A percentile compares a stretch with the other conserved stretches of the same genome.
Conservation (phyloP, 2,113 vertebrate species). For the Ibidorhyncha struthersii region DNA sequence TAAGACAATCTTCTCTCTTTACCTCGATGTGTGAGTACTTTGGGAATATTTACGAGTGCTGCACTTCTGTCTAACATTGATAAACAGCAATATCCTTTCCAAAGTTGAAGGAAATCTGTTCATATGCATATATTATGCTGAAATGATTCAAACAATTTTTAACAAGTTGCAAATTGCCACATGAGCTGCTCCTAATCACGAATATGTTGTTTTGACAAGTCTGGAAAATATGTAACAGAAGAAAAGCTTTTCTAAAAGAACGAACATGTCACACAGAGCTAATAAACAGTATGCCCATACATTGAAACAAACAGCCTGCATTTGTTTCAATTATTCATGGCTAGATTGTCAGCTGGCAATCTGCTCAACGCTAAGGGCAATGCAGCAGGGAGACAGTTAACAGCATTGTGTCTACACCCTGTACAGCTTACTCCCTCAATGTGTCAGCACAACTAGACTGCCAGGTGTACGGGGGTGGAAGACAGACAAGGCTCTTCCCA, state of each 20-base stretch:
- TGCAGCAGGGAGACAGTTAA: background rate
- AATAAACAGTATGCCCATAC: background rate
- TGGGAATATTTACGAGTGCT: background rate
- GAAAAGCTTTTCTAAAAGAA: background rate
- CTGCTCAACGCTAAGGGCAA: background rate
- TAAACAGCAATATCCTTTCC: background rate
- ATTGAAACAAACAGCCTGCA: background rate
- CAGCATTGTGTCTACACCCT: background rate
- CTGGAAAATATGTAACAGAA: background rate
- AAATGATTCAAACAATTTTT: background rate
- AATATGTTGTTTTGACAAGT: background rate
- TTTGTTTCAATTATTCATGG: background rate
- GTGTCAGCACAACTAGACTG: background rate
- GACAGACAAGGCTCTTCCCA: slow-evolving; percentile 9
- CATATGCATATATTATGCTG: background rate
- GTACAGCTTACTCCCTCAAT: background rate
- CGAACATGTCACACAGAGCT: background rate
- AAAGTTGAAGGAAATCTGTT: background rate
- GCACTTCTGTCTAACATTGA: background rate
- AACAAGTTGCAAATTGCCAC: background rate
- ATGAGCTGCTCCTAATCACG: background rate
- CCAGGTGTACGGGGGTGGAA: background rate
- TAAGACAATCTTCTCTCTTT: background rate
- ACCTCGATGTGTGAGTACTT: background rate
- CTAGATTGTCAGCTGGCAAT: background rate